Evolutionary conservation across 2,888 invertebrate species (phyloP).

Genomic region (Drosophila picticornis): DNA sequence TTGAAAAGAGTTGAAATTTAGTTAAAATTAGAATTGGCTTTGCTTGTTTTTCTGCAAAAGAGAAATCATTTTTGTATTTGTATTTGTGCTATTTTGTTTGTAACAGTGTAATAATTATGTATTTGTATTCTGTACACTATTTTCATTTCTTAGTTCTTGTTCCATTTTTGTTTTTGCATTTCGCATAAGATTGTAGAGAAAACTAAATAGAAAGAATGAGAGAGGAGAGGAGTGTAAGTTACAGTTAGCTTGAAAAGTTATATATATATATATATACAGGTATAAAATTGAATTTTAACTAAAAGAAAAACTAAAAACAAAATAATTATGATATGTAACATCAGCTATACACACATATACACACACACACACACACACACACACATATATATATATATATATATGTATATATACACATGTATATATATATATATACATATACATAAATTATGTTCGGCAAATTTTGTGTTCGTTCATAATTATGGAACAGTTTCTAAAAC

Average conservation of each 20-base stretch:
- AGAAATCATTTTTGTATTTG: constrained; percentile 23
- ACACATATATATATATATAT: not conserved
- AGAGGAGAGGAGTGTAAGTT: constrained; percentile 3
- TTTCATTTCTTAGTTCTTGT: constrained; percentile 6
- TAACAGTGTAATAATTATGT: constrained; percentile 12
- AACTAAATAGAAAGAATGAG: constrained; percentile 1
- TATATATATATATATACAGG: constrained; percentile 52
- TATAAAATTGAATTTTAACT: constrained; percentile 70
- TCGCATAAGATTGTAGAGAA: constrained; percentile 34
- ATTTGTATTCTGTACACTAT: not conserved
- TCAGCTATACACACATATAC: no score
- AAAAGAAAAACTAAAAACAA: constrained; percentile 34
- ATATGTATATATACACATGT: not conserved
- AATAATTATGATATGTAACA: not conserved
- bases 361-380: no score
- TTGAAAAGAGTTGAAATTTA: constrained; percentile 49
- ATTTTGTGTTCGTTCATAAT: constrained; percentile 39
- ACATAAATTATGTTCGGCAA: constrained; percentile 33
- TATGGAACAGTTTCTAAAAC: constrained; percentile 69
- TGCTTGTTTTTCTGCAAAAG: constrained; percentile 33
- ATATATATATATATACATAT: constrained; percentile 4
- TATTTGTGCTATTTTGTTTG: constrained; percentile 16
- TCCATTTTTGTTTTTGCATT: constrained; percentile 38
- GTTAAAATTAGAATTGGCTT: constrained; percentile 68
- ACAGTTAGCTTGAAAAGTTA: constrained; percentile 66